Evolutionary conservation across 1,140 invertebrate species (phyloP).

Genomic region (Apolygus lucorum): DNA sequence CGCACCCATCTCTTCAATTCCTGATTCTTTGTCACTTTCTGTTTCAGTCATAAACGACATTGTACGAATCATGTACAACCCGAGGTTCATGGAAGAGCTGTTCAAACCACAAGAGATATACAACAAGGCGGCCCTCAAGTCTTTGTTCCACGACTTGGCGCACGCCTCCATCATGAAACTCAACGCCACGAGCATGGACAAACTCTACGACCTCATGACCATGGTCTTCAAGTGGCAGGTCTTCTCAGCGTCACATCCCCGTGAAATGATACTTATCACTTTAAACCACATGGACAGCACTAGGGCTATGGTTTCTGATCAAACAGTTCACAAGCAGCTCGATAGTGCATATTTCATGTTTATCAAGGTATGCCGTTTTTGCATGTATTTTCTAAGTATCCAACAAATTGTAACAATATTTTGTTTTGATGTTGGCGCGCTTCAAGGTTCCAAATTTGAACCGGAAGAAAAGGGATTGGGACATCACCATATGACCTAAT

Average conservation of each 20-base stretch:
- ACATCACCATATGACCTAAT: too few relatives aligned
- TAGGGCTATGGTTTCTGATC: conserved; percentile 48
- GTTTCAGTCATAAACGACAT: conserved; percentile 78
- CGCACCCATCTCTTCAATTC: too few relatives aligned
- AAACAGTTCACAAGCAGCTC: conserved; percentile 48
- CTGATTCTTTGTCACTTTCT: too few relatives aligned
- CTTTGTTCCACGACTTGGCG: conserved; percentile 71
- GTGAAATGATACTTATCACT: conserved; percentile 72
- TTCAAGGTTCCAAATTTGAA: too few relatives aligned
- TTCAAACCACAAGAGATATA: conserved; percentile 65
- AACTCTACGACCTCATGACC: conserved; percentile 90
- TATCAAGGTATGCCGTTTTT: conserved; percentile 44
- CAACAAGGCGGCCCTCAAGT: conserved; percentile 53
- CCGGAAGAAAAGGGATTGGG: too few relatives aligned
- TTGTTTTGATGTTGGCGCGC: too few relatives aligned
- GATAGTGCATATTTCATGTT: conserved; percentile 47
- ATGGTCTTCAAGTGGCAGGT: conserved; percentile 92
- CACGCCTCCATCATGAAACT: conserved; percentile 89
- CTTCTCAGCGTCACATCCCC: conserved; percentile 53
- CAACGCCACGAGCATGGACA: conserved; percentile 79
- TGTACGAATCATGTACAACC: conserved; percentile 70
- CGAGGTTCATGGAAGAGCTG: conserved; percentile 69
- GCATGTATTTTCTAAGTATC: too few relatives aligned
- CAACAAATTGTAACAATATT: too few relatives aligned
- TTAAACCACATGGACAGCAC: conserved; percentile 79